A percentile compares a stretch with the other conserved stretches of the same genome.
Evolutionary conservation across 2,113 vertebrate species (phyloP).

Genomic region (Erpornis zantholeuca): DNA sequence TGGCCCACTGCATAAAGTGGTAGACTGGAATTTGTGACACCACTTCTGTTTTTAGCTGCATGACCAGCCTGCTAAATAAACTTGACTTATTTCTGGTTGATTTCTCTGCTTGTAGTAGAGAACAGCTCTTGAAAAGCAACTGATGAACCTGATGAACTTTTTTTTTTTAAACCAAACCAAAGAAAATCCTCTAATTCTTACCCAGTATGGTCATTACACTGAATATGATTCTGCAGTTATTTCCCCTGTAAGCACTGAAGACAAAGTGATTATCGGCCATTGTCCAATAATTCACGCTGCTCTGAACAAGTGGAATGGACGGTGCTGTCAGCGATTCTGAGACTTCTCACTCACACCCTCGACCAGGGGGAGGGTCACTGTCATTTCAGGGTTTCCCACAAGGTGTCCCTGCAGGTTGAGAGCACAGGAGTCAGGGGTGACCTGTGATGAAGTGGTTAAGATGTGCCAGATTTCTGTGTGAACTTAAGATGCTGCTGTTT

Average conservation of each 20-base stretch:
- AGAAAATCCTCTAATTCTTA: not conserved
- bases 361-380: not conserved
- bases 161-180: not conserved
- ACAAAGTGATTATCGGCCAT: not conserved
- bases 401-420: constrained; percentile 23
- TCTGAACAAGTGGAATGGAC: not conserved
- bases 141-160: not conserved
- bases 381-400: not conserved
- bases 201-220: not conserved
- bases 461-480: not conserved
- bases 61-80: constrained; percentile 7
- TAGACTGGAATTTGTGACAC: not conserved
- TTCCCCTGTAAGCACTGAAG: not conserved
- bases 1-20: not conserved
- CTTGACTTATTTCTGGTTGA: not conserved
- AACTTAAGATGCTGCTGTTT: not conserved
- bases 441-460: not conserved
- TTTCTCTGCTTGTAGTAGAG: not conserved
- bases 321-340: not conserved
- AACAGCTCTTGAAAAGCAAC: not conserved
- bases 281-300: not conserved
- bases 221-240: not conserved
- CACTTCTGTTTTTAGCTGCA: not conserved
- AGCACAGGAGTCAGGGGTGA: not conserved
- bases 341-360: not conserved